Evolutionary conservation across 2,797 vertebrate species (phyloP).

Genomic region (Mus spretus): DNA sequence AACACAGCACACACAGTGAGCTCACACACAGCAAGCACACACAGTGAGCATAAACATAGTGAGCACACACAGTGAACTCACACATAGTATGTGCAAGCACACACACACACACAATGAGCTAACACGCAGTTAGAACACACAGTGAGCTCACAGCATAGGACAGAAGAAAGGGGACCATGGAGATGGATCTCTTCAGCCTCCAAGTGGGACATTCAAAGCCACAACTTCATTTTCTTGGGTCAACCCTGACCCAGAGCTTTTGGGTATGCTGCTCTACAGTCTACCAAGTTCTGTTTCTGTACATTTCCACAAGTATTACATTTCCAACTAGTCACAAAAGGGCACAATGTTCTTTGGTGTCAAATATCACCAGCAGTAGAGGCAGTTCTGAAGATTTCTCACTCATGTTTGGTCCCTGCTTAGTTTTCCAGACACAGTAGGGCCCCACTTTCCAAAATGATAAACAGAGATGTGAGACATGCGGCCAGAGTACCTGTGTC

Average conservation of each 20-base stretch:
- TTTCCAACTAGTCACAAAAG: conserved; percentile 16
- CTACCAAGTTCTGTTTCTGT: not conserved
- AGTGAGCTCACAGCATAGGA: not conserved
- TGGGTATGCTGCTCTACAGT: not conserved
- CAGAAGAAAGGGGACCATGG: not conserved
- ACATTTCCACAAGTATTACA: not conserved
- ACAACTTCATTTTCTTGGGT: not conserved
- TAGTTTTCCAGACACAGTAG: not conserved
- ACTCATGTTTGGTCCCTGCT: conserved; percentile 3
- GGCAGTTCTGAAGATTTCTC: not conserved
- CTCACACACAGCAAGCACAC: no score
- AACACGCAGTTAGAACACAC: no score
- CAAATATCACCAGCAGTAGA: conserved; percentile 5
- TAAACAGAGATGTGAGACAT: not conserved
- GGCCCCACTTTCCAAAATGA: not conserved
- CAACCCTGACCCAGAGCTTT: not conserved
- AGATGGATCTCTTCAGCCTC: not conserved
- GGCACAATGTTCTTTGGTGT: not conserved
- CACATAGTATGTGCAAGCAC: not conserved
- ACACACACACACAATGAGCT: no score
- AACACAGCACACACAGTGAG: no score
- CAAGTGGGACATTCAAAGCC: not conserved
- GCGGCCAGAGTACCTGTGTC: not conserved
- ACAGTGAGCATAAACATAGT: not conserved
- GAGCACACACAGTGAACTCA: not conserved